These are phyloP conservation scores for Seriola quinqueradiata DNA, from an alignment of 2,113 vertebrate genomes.

Conservation along the genomic window DNA sequence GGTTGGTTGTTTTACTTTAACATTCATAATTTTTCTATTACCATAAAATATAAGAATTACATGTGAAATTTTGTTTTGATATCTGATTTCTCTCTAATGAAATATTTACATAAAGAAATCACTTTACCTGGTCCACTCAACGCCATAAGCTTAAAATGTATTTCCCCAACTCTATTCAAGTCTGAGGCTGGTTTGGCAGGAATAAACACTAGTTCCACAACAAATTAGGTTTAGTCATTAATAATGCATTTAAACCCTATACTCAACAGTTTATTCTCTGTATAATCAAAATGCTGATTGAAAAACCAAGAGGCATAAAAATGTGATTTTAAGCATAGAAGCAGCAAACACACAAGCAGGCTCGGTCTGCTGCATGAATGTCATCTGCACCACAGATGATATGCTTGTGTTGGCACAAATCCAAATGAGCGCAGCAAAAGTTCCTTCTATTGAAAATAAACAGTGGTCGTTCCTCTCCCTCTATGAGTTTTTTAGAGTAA, in stretches of 20 bases:
- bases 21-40: neutral
- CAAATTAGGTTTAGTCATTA: neutral
- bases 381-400: conserved; percentile 59
- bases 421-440: conserved; percentile 60
- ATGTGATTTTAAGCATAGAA: neutral
- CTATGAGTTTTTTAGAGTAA: neutral
- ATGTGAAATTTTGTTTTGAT: neutral
- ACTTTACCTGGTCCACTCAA: neutral
- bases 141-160: neutral
- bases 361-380: conserved; percentile 37
- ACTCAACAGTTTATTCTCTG: neutral
- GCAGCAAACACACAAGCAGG: conserved; percentile 12
- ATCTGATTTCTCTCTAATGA: neutral
- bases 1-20: too few species aligned
- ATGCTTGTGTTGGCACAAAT: conserved; percentile 54
- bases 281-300: neutral
- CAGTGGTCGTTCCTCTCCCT: neutral
- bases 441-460: conserved; percentile 57
- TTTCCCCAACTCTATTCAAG: neutral
- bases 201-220: neutral
- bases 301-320: neutral
- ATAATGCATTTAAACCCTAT: neutral
- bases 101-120: neutral
- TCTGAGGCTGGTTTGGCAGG: neutral
- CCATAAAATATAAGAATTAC: neutral